Evolutionary conservation across 2,888 invertebrate species (phyloP).

Genomic region (Camptogramma bilineatum): DNA sequence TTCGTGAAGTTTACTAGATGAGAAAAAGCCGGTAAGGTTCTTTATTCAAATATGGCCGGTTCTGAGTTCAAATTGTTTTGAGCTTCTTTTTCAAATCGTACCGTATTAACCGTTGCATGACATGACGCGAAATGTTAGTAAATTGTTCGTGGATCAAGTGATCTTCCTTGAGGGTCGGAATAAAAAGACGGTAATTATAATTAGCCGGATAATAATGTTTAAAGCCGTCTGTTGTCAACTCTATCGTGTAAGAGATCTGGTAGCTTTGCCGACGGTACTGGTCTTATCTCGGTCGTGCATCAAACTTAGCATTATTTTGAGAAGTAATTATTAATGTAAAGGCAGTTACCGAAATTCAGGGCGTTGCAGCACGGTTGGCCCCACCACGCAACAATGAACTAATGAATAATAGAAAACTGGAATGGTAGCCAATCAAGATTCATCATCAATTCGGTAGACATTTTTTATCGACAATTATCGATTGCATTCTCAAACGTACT

Average conservation of each 20-base stretch:
- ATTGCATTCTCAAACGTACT: constrained; percentile 57
- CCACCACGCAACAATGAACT: constrained; percentile 67
- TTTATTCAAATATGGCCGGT: not conserved
- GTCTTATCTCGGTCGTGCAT: constrained; percentile 80
- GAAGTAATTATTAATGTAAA: constrained; percentile 84
- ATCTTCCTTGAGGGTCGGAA: not conserved
- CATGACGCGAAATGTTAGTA: too few species aligned
- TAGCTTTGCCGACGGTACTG: constrained; percentile 58
- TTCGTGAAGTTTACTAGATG: constrained; percentile 12
- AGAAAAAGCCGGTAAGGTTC: constrained; percentile 10
- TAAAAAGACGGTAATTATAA: constrained; percentile 6
- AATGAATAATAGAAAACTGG: constrained; percentile 80
- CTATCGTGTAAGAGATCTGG: constrained; percentile 42
- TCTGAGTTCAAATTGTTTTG: not conserved
- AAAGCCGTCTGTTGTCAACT: constrained; percentile 9
- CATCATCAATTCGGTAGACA: constrained; percentile 75
- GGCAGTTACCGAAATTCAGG: constrained; percentile 82
- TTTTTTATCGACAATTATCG: constrained; percentile 70
- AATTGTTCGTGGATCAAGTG: too few species aligned
- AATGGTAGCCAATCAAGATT: constrained; percentile 80
- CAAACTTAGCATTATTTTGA: constrained; percentile 82
- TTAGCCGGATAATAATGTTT: constrained; percentile 1
- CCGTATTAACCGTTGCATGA: not conserved
- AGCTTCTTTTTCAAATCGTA: not conserved
- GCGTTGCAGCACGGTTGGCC: constrained; percentile 66